Evolutionary conservation across 2,113 vertebrate genomes (phyloP).

Genomic region (Callaeas wilsoni): DNA sequence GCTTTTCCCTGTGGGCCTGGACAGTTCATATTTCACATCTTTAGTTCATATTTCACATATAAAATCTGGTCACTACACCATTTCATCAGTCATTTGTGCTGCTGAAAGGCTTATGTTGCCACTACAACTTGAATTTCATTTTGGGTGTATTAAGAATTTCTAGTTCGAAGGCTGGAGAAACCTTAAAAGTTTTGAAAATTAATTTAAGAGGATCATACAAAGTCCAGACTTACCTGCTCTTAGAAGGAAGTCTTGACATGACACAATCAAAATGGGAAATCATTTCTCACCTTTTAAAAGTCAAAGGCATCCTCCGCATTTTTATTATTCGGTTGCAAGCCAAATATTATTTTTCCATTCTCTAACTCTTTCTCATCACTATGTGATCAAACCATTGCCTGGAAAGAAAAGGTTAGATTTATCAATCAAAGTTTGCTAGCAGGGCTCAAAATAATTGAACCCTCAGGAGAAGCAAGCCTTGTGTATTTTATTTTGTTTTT

Average conservation of each 20-base stretch:
- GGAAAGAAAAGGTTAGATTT: constrained; percentile 68
- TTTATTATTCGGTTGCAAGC: constrained; percentile 70
- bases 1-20: neutral
- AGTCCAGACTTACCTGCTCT: neutral
- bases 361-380: constrained; percentile 65
- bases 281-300: constrained; percentile 66
- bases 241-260: constrained; percentile 34
- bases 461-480: constrained; percentile 58
- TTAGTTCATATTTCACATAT: neutral
- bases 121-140: neutral
- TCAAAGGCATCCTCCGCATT: constrained; percentile 63
- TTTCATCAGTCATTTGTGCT: neutral
- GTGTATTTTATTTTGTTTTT: constrained; percentile 6
- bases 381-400: constrained; percentile 63
- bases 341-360: constrained; percentile 72
- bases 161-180: constrained; percentile 4
- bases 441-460: constrained; percentile 71
- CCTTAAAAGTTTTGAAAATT: constrained; percentile 9
- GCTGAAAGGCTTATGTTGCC: neutral
- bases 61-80: neutral
- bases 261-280: constrained; percentile 56
- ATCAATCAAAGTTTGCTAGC: constrained; percentile 69
- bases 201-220: constrained; percentile 25
- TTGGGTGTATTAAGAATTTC: neutral
- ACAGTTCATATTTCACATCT: neutral